Evolutionary conservation across 2,888 invertebrate species (phyloP), one percentile per base, ranked within the genome.

Genomic region (Polymixis flavicincta): DNA sequence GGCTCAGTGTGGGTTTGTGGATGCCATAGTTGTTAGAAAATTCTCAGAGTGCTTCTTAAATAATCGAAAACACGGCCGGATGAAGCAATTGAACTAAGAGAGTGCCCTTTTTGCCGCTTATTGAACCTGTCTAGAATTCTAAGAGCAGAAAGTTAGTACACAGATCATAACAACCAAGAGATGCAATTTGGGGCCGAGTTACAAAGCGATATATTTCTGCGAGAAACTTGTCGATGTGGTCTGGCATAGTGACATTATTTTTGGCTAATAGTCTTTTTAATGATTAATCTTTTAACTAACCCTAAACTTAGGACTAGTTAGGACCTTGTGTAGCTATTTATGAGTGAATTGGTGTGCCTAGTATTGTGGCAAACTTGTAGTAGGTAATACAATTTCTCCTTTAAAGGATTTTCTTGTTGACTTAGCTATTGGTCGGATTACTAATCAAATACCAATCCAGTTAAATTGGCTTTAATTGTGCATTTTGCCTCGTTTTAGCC

Each of bases 371-470:
- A 37, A 37, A 17, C 14, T 22, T 37, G 5, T 74, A 42, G 9
- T 59, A 42, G 42, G 42, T 42, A 45, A 25, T 48, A 48, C 3
- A 59, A 52, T 45, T 28, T 45, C n/a, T 60, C 13, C 17, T 57
- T n/a, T 9, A 14, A 68, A 54, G 4, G 7, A 37, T 22, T 37
- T 55, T 42, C 28, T 7, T 50, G 17, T 14, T 66, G 28, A 28
- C 14, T 50, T 42, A 8, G 5, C 19, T 73, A 17, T 28, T 45
- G 17, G 11, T 45, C 25, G 8, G 8, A 54, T 63, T 52, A 61
- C 52, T 74, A 60, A 45, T 45, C 7, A 25, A 52, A 60, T 4
- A 74, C 75, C 17, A 45, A 52, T 60, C 22, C 32, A 63, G 45
- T n/a, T 25, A 45, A 48, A 37, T 54, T 37, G 11, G 37, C 19